Evolutionary conservation across 2,797 vertebrate species (phyloP), one percentile per base, ranked within the genome.

Genomic region (Tinamus major): DNA sequence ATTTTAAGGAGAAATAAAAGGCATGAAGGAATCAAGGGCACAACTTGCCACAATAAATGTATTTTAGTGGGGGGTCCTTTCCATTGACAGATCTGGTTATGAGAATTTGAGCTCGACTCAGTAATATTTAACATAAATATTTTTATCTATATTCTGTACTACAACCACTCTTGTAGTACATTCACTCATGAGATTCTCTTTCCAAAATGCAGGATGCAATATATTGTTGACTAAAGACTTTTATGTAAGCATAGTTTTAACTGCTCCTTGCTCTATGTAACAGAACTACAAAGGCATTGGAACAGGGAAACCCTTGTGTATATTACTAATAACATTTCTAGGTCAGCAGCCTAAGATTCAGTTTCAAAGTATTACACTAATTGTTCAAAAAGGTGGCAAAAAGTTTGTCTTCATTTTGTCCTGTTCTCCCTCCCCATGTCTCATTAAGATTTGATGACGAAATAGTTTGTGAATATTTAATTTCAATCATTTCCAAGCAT

Each of bases 1-100:
- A 83, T 87, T 95, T 96, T 94, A 95, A 89, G 88, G 46, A 93
- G 69, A 94, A 95, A 92, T 94, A 94, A 93, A 94, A 96, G 59
- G 81, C 89, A 92, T 74, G 79, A 85, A 26, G 62, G 65, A 93
- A 82, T 44, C 48, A 67, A 85, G 33, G 39, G 65, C 94, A 74
- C 37, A 65, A 67, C 55, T 83, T 76, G 13, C 55, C 17, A 53
- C 79, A 41, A 33, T 78, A 93, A 95, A 63, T 75, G 44, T 14
- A 62, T 69, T 71, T 92, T 75, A 75, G 53, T 63, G 87, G 37
- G 37, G 19, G n/a, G 10, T 7, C 8, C 37, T 85, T 87, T 82
- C 33, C 29, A 41, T 2, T 83, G 87, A 87, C 69, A 69, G 53
- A 93, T 90, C 48, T 82, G 26, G 56, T 79, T 78, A 62, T 46